Evolutionary conservation across 2,797 vertebrate genomes (phyloP), one percentile per base, ranked within the genome.

Genomic region (Notolabrus celidotus): DNA sequence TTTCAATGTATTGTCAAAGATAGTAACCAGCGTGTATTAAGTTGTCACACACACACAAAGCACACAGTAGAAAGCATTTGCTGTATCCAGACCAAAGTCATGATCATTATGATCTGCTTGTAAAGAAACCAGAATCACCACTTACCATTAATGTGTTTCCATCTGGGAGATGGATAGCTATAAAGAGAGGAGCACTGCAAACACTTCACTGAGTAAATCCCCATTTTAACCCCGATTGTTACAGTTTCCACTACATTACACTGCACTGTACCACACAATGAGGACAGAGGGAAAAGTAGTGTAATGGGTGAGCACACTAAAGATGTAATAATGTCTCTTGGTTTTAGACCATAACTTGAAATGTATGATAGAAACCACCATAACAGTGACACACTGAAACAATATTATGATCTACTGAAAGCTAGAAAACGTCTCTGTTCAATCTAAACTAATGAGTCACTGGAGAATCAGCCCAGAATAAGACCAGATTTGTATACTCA

Each of bases 201-300:
- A 58, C 53, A 74, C 66, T 60, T 52, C 12, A 59, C 67, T 72
- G 67, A 69, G 34, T 67, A 69, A 87, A 77, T 67, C 77, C 47
- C 38, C 50, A 25, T 78, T 72, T 67, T 46, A 71, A 66, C 54
- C 29, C 50, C 66, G 22, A 71, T 61, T 70, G 67, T 82, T 64
- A 72, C 74, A 53, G 60, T 83, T 86, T 87, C 53, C 78, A 83
- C 59, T 64, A 67, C 74, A 77, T 58, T 72, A 34, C 54, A 36
- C 62, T 58, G 67, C 0, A 3, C 42, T 54, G 65, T 53, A 60
- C 61, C 33, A 68, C 33, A 76, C 71, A n/a, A 5, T 50, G 51
- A 64, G 38, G 16, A 27, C 29, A 59, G 25, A 65, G 29, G 23
- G 46, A 74, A 79, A 80, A 36, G 22, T 34, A 27, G 9, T 41